These are phyloP conservation scores for Eucidaris tribuloides DNA, from an alignment of 35 echinoderm and acorn worm genomes.

Conservation along the genomic window DNA sequence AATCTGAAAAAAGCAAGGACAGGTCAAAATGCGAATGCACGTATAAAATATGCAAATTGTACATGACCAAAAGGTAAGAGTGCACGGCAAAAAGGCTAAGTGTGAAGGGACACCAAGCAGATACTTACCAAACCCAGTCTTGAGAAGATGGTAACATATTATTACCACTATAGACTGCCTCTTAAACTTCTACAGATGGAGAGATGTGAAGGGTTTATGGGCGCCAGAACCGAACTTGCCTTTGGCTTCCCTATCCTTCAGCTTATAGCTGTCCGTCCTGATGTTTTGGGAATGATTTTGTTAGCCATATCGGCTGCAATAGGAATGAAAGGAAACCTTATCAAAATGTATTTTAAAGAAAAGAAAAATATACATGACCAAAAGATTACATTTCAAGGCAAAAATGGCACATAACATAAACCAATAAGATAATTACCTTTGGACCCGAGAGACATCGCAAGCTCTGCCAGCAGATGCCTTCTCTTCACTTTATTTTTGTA, in stretches of 20 bases:
- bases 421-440: too few relatives aligned
- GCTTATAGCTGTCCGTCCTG: neutral
- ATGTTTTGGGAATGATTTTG: neutral
- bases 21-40: neutral
- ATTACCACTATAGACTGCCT: neutral
- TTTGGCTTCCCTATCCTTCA: neutral
- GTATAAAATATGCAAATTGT: neutral
- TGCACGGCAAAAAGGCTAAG: neutral
- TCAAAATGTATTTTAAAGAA: neutral
- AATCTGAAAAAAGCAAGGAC: neutral
- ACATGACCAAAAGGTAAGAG: constrained; percentile 1
- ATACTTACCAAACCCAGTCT: constrained; percentile 1
- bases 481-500: too few relatives aligned
- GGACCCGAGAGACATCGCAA: too few relatives aligned
- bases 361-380: neutral
- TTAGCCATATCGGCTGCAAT: neutral
- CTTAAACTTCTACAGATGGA: neutral
- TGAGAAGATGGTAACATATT: neutral
- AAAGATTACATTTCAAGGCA: neutral
- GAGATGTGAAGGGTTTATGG: neutral
- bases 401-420: too few relatives aligned
- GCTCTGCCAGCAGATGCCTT: too few relatives aligned
- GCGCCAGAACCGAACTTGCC: neutral
- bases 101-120: neutral
- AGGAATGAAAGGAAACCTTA: neutral